These are phyloP conservation scores for Rhamnusium bicolor DNA, from an alignment of 2,888 invertebrate genomes.

Conservation along the genomic window DNA sequence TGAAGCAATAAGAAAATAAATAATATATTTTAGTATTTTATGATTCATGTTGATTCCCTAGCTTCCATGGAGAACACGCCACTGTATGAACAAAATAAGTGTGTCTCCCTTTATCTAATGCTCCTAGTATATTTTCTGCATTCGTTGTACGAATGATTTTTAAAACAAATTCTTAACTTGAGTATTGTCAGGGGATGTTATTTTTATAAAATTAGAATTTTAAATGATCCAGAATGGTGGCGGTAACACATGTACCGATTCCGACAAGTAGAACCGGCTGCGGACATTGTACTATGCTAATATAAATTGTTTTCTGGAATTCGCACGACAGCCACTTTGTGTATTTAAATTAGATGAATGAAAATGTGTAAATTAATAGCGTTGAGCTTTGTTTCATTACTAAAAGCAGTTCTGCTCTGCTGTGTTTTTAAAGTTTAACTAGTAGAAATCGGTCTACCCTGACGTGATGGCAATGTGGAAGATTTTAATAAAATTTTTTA, in stretches of 20 bases:
- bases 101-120: too few relatives aligned
- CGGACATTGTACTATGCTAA: slow-evolving; percentile 53
- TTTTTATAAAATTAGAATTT: slow-evolving; percentile 55
- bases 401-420: neutral
- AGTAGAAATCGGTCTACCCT: neutral
- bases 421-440: neutral
- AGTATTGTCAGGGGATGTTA: slow-evolving; percentile 48
- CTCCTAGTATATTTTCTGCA: neutral
- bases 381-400: neutral
- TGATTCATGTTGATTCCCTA: too few relatives aligned
- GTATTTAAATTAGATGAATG: slow-evolving; percentile 26
- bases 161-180: slow-evolving; percentile 35
- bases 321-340: slow-evolving; percentile 43
- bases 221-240: slow-evolving; percentile 50
- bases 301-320: slow-evolving; percentile 54
- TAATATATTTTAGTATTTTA: too few relatives aligned
- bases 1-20: too few relatives aligned
- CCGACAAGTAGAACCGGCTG: slow-evolving; percentile 49
- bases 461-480: neutral
- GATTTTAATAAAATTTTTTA: neutral
- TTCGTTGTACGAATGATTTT: neutral
- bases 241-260: slow-evolving; percentile 53
- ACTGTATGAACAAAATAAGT: too few relatives aligned
- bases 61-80: too few relatives aligned
- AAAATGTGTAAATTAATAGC: slow-evolving; percentile 26